Percentiles rank a stretch among this genome's conserved stretches.
Conservation (phyloP, 2,113 vertebrate genomes). For the Halcyon senegalensis region DNA sequence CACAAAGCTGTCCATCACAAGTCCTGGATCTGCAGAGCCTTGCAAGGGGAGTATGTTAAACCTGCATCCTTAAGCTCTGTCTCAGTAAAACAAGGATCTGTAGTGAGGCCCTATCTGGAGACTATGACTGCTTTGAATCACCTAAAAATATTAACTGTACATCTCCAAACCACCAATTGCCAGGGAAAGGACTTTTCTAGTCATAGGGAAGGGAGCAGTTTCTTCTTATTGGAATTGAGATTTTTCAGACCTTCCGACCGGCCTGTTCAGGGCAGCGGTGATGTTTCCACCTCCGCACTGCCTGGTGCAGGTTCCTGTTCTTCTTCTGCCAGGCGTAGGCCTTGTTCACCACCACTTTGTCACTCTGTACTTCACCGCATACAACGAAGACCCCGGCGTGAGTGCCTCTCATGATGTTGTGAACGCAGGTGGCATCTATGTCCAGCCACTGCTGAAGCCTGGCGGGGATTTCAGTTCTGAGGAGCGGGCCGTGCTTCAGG, state of each 20-base stretch:
- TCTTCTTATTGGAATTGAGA: background rate
- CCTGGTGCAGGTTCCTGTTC: constrained; percentile 80
- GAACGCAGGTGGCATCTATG: constrained; percentile 82
- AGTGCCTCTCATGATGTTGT: constrained; percentile 81
- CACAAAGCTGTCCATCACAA: background rate
- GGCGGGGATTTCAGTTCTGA: constrained; percentile 73
- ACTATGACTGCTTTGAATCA: background rate
- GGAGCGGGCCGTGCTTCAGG: constrained; percentile 81
- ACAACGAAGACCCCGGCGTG: constrained; percentile 77
- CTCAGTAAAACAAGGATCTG: background rate
- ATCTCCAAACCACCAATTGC: constrained; percentile 3
- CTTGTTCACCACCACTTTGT: constrained; percentile 79
- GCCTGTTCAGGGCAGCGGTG: constrained; percentile 76
- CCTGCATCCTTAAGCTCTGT: background rate
- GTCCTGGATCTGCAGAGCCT: background rate
- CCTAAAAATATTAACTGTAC: background rate
- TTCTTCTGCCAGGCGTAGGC: constrained; percentile 82
- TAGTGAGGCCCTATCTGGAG: background rate
- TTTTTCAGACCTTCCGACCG: background rate
- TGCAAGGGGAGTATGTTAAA: background rate
- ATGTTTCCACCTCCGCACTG: constrained; percentile 78
- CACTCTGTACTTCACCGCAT: constrained; percentile 78
- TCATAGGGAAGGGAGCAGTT: constrained; percentile 5
- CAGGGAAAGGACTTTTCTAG: constrained; percentile 38
- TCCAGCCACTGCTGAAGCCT: constrained; percentile 82